Evolutionary conservation across 2,113 vertebrate species (phyloP), one percentile per base, ranked within the genome.

Genomic region (Lophotis ruficrista): DNA sequence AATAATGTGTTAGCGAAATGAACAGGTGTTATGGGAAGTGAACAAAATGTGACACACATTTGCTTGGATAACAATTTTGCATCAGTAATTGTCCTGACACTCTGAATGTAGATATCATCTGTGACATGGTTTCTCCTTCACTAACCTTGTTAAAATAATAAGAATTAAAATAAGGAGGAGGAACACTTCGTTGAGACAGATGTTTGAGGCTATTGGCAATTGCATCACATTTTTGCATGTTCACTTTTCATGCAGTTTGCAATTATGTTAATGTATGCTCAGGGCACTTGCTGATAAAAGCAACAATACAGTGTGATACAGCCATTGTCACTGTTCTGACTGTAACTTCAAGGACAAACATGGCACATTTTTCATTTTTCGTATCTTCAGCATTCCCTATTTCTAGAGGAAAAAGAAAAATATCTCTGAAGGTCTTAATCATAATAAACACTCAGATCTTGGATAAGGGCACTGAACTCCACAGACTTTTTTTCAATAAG

Each of bases 211-310:
- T 93, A 95, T 95, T 97, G 96, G 96, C 94, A 97, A 95, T 87
- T 95, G 95, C 96, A 91, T 94, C 83, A 65, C 93, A 95, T 95
- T 96, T 97, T 83, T 94, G 91, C 89, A 93, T 96, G 96, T 95
- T 96, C 95, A 95, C 95, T 96, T 96, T 96, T 94, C 83, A 96
- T 79, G 87, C 94, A 95, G 96, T 95, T 95, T 83, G 96, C 95
- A 97, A 97, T 97, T 97, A 97, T 97, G 97, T 96, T 97, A 97
- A 97, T 97, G 69, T 96, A 94, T 96, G 96, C 97, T 96, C 87
- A 94, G 97, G 95, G 96, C 97, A 96, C 71, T 96, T 93, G 94
- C 96, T 97, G 97, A 97, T 97, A 97, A 97, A 96, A 96, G 96
- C 93, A 96, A 97, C 95, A 96, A 96, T 96, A 95, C 91, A 66